A percentile compares a stretch with the other conserved stretches of the same genome.
Evolutionary conservation across 2,888 invertebrate species (phyloP).

Genomic region (Galerucella pusilla): DNA sequence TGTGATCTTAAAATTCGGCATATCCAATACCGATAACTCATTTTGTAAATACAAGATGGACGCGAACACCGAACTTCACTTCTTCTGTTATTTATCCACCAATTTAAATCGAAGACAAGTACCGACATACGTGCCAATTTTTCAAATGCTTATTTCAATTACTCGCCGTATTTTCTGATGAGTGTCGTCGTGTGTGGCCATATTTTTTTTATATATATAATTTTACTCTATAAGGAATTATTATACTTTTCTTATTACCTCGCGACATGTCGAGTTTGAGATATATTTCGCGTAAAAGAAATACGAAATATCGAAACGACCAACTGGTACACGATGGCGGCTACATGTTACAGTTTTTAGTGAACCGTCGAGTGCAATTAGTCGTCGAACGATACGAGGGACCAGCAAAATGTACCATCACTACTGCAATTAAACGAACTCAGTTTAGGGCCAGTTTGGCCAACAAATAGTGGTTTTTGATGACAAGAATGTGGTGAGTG

Average conservation of each 20-base stretch:
- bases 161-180: slow-evolving; percentile 42
- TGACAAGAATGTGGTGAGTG: too few species aligned
- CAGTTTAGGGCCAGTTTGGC: too few species aligned
- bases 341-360: slow-evolving; percentile 24
- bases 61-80: not conserved
- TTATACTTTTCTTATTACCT: slow-evolving; percentile 49
- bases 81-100: slow-evolving; percentile 45
- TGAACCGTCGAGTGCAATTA: slow-evolving; percentile 15
- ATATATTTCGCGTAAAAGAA: slow-evolving; percentile 36
- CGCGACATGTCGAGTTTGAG: slow-evolving; percentile 28
- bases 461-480: too few species aligned
- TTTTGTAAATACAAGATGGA: not conserved
- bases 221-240: slow-evolving; percentile 52
- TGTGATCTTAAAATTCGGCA: not conserved
- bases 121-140: slow-evolving; percentile 59
- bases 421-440: not conserved
- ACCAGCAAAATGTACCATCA: not conserved
- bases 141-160: slow-evolving; percentile 58
- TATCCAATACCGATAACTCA: not conserved
- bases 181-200: slow-evolving; percentile 54
- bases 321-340: slow-evolving; percentile 26
- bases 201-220: slow-evolving; percentile 44
- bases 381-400: slow-evolving; percentile 10
- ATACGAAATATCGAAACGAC: slow-evolving; percentile 32
- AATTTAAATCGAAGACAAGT: slow-evolving; percentile 55